Base-by-base conservation (phyloP, 2,797 vertebrate species). In the Hafferia zeledoni region DNA sequence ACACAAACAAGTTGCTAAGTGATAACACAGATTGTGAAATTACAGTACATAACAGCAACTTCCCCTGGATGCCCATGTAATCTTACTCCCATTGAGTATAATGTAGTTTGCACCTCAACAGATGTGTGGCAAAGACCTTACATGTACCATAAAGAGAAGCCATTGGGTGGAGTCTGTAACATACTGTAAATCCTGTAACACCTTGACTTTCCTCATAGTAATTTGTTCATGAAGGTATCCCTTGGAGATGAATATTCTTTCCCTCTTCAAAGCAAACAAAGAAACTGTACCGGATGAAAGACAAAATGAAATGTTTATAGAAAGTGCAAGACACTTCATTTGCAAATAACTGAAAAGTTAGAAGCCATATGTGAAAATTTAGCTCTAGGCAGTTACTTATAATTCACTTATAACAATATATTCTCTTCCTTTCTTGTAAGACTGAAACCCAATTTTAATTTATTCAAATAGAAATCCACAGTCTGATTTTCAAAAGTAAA, bases 1-100 rank as follows among this genome's bases (percentile, higher is more conserved):
- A 76, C 84, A 80, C 76, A 96, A 94, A 94, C 87, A 91, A 90
- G 85, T 81, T 88, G 72, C 91, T 82, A 82, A 93, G 90, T 88
- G 85, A 87, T 90, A 95, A 81, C 16, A 64, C 5, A 43, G 69
- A 31, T 94, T 86, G 85, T 86, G 95, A 96, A 94, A 96, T 79
- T 67, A 72, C 1, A 31, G 59, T 49, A 65, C 35, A 14, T 35
- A 64, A 28, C 47, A 88, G 65, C 69, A 71, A 4, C 79, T 81
- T 76, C 65, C 75, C 52, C n/a, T 9, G 31, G 50, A 35, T 94
- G 55, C 43, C 53, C 93, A 11, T 71, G 83, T 37, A 78, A 94
- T 91, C 43, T 81, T 86, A 71, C 56, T 43, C 55, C n/a, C 69
- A 50, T 2, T 2, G 82, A 83, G 65, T 35, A 27, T 23, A 47